phyloP scores from a whole-genome alignment of 2,888 invertebrate genomes.

The Malthinus flaveolus region DNA sequence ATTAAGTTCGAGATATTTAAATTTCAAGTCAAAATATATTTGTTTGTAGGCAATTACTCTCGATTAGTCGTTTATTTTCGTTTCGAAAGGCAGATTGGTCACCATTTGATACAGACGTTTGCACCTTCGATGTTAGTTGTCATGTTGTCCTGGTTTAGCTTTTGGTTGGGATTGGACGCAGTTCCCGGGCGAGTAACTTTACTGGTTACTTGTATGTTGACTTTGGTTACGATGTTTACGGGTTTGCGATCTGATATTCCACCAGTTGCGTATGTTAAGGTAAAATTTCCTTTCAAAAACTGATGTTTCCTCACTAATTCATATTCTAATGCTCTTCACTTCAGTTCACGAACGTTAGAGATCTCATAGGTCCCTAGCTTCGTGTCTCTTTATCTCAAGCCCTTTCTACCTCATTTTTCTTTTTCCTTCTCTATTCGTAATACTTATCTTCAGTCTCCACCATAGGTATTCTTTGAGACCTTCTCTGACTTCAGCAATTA shows the following conservation, averaged over 20 bases:
- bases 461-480: too few species aligned
- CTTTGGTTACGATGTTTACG: conserved; percentile 84
- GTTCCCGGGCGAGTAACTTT: conserved; percentile 82
- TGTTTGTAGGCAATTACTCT: conserved; percentile 70
- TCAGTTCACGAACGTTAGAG: too few species aligned
- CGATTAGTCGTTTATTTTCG: conserved; percentile 76
- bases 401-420: too few species aligned
- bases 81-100: conserved; percentile 82
- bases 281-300: too few species aligned
- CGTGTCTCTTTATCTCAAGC: too few species aligned
- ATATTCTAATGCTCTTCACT: too few species aligned
- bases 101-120: conserved; percentile 83
- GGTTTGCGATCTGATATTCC: conserved; percentile 81
- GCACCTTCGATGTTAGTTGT: conserved; percentile 83
- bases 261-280: conserved; percentile 86
- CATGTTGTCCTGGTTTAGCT: conserved; percentile 85
- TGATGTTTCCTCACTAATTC: too few species aligned
- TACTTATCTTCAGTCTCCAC: too few species aligned
- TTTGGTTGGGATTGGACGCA: conserved; percentile 83
- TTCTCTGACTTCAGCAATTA: too few species aligned
- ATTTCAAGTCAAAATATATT: not conserved
- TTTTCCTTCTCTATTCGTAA: too few species aligned
- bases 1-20: not conserved
- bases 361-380: too few species aligned
- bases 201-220: conserved; percentile 82